Base-by-base conservation (phyloP, 1,140 invertebrate genomes). In the Temnothorax curvispinosus region DNA sequence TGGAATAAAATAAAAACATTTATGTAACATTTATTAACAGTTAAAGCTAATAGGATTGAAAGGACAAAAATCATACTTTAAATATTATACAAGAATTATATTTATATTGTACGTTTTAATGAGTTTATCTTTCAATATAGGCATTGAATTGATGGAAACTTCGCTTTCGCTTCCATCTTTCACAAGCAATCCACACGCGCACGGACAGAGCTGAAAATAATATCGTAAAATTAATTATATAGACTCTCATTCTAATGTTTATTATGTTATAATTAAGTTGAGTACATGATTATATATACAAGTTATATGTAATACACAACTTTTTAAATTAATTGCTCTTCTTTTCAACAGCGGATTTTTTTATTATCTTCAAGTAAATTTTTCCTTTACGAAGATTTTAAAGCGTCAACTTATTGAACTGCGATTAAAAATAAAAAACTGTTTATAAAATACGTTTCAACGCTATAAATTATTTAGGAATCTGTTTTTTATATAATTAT, bases 191-290 rank as follows among this genome's bases (percentile, higher is more conserved):
- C 65, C 78, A 44, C 78, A 71, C 8, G 62, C 21, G 15, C 65
- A 71, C 6, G 78, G 78, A 58, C 65, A 71, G 6, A 71, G 41
- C 78, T 81, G 27, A 71, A 71, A 81, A 71, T 35, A 69, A 80
- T 44, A 44, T 0, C 2, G 9, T 52, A 54, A 7, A 81, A 54
- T 69, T 69, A 69, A 69, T 65, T 27, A 27, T 8, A 21, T 27
- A 32, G 9, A 11, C 11, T 47, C 47, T 47, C 47, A n/a, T 4
- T 6, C 1, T 18, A n/a, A 18, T 18, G 18, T 54, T 54, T 6
- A 54, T 54, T 54, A 18, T n/a, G 52, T 54, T 54, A n/a, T 18
- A 18, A 54, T 54, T 47, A 47, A 47, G 11, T 47, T 47, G 11
- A 47, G 11, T 13, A 47, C 11, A 47, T 9, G 3, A 13, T 47